Conservation (phyloP, 1,140 invertebrate genomes). For the Bombus waltoni region DNA sequence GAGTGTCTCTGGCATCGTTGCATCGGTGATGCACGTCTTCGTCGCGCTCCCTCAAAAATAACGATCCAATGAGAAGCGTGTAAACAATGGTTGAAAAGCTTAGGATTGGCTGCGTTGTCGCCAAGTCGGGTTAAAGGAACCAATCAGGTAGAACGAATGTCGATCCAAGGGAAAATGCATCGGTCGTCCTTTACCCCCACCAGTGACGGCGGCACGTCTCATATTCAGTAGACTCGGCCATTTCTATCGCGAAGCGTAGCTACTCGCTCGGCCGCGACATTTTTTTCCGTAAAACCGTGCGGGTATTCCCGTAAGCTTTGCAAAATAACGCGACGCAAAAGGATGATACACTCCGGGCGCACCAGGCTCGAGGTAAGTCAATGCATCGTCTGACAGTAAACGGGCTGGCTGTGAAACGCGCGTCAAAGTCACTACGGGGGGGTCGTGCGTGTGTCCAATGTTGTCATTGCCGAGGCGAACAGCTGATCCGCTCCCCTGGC, state of each 20-base stretch:
- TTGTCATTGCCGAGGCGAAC: slow-evolving; percentile 81
- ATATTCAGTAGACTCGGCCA: slow-evolving; percentile 81
- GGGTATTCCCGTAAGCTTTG: slow-evolving; percentile 80
- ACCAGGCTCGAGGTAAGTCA: slow-evolving; percentile 82
- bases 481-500: slow-evolving; percentile 78
- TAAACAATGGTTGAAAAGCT: slow-evolving; percentile 74
- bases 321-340: slow-evolving; percentile 84
- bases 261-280: slow-evolving; percentile 65
- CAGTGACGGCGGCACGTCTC: slow-evolving; percentile 56
- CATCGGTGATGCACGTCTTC: slow-evolving; percentile 44
- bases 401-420: slow-evolving; percentile 53
- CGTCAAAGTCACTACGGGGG: slow-evolving; percentile 63
- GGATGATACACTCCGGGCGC: slow-evolving; percentile 83
- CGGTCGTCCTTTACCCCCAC: slow-evolving; percentile 53
- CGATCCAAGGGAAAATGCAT: slow-evolving; percentile 46
- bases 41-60: slow-evolving; percentile 69
- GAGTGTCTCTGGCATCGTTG: slow-evolving; percentile 37
- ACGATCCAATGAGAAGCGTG: slow-evolving; percentile 72
- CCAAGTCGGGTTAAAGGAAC: slow-evolving; percentile 73
- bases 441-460: slow-evolving; percentile 76
- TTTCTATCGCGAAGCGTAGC: slow-evolving; percentile 78
- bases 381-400: slow-evolving; percentile 15
- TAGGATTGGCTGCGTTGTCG: slow-evolving; percentile 77
- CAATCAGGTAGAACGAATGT: slow-evolving; percentile 54
- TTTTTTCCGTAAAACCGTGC: slow-evolving; percentile 71